Percentiles rank a stretch among this genome's conserved stretches.
These are phyloP conservation scores for Amblyornis subalaris DNA, from an alignment of 2,113 vertebrate species.

Conservation along the genomic window DNA sequence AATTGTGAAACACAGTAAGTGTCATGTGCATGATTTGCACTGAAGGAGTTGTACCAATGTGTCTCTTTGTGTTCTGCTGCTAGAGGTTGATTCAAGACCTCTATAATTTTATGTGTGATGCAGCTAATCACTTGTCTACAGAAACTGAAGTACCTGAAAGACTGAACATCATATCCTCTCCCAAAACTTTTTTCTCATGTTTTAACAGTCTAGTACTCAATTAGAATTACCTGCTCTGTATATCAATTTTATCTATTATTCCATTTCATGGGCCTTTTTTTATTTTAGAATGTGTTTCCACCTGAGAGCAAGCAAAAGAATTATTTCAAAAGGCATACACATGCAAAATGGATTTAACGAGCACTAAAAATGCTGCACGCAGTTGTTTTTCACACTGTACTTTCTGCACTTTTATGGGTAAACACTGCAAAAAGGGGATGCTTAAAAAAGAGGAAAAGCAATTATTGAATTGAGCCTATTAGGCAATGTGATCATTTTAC, in stretches of 20 bases:
- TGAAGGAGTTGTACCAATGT: background rate
- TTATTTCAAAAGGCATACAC: background rate
- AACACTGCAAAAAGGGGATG: background rate
- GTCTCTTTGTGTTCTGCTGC: background rate
- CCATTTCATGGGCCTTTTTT: background rate
- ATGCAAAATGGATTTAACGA: slow-evolving; percentile 2
- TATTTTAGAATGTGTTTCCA: background rate
- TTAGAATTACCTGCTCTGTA: background rate
- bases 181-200: background rate
- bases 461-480: slow-evolving; percentile 40
- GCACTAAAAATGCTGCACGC: background rate
- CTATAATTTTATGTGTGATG: background rate
- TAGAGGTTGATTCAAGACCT: background rate
- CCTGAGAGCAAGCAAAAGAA: background rate
- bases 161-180: background rate
- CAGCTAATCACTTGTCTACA: background rate
- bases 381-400: slow-evolving; percentile 36
- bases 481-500: slow-evolving; percentile 15
- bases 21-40: background rate
- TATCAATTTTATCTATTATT: slow-evolving; percentile 1
- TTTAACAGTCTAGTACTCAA: background rate
- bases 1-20: background rate
- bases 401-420: slow-evolving; percentile 27
- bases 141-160: background rate
- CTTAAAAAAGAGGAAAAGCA: slow-evolving; percentile 2